Base-by-base conservation (phyloP, 2,797 vertebrate species). In the Knipowitschia caucasica region DNA sequence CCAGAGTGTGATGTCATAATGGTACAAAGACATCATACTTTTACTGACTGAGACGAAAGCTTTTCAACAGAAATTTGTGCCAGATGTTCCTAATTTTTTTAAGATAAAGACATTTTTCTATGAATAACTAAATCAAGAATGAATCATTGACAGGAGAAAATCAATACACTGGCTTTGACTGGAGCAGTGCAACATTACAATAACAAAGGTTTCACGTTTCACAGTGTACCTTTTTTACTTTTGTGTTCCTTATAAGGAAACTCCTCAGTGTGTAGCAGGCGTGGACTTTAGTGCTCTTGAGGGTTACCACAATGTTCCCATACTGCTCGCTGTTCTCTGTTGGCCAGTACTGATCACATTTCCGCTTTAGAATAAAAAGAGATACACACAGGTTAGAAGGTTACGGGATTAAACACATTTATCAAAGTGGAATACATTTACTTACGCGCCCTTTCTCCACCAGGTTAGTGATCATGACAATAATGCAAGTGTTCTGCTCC, bases 301-400 rank as follows among this genome's bases (percentile, higher is more conserved):
- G 84, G 0, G 91, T 96, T 83, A 99, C 97, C 15, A 96, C 93
- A 0, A 99, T 93, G 87, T 89, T 94, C 42, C 97, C 97, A 0
- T 99, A 99, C 77, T 96, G 93, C 80, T 99, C 97, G 4, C 91
- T 95, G 75, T 94, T 98, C 82, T 99, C 97, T 0, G 88, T 93
- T 0, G 97, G 97, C 97, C 97, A 99, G 68, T 99, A 99, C 75
- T 99, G 97, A 75, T 99, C 97, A 43, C 97, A 99, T 82, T 99
- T 99, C 74, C 96, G 92, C 96, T 99, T 88, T n/a, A 34, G 35
- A 17, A 56, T 30, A 71, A 56, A 60, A 30, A 7, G 27, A 14
- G 2, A 51, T 7, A 20, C 27, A 46, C 2, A 5, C 10, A 3
- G 1, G 18, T 45, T 17, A 45, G 24, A 18, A 17, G 8, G 25